phyloP scores from a whole-genome alignment of 2,888 invertebrate species.

The Dolomedes plantarius region DNA sequence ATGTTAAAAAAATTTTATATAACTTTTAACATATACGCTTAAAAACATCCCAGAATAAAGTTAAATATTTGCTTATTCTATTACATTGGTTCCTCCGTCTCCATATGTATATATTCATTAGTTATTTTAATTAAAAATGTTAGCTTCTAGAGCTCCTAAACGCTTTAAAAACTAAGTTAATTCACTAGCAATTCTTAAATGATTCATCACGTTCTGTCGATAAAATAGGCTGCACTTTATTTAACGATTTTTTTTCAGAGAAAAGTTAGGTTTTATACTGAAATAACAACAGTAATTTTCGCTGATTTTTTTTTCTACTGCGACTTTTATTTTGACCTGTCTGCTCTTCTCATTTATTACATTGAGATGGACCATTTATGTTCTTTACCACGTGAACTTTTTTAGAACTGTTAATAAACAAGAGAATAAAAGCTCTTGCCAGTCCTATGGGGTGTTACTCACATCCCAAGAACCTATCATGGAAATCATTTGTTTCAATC shows the following conservation, averaged over 20 bases:
- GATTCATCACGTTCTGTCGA: not conserved
- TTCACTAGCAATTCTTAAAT: too few species aligned
- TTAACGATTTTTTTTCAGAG: not conserved
- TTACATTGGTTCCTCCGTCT: too few species aligned
- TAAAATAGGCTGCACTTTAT: not conserved
- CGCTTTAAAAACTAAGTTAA: too few species aligned
- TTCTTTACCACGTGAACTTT: slow-evolving; percentile 16
- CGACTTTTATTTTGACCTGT: not conserved
- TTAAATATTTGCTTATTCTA: too few species aligned
- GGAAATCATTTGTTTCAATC: slow-evolving; percentile 47
- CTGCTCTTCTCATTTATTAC: not conserved
- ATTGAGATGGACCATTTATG: not conserved
- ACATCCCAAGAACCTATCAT: slow-evolving; percentile 3
- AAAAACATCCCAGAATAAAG: too few species aligned
- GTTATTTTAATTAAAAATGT: too few species aligned
- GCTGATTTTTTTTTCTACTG: not conserved
- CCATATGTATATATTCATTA: too few species aligned
- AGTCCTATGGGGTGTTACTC: not conserved
- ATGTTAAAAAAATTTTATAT: too few species aligned
- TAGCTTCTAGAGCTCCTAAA: too few species aligned
- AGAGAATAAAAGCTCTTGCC: slow-evolving; percentile 2
- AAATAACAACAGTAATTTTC: not conserved
- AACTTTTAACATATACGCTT: too few species aligned
- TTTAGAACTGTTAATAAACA: slow-evolving; percentile 8
- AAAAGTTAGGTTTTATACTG: not conserved